Percentiles rank a stretch among this genome's conserved stretches.
These are phyloP conservation scores for cattle (Bos taurus) DNA, from an alignment of 2,113 vertebrate species.

Conservation along the genomic window ARS-UCD2.0 NC_037341.1:77981501-77982000, in stretches of 20 bases:
- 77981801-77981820: neutral
- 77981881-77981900: neutral
- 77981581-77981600: neutral
- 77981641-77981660: neutral
- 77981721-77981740: neutral
- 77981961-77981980: neutral
- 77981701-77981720: neutral
- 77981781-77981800: neutral
- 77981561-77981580: neutral
- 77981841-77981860: neutral
- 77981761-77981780: neutral
- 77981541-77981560: neutral
- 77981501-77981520: neutral
- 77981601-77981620: neutral
- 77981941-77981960: neutral
- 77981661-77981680: neutral
- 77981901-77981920: neutral
- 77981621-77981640: neutral
- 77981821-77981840: neutral
- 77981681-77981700: neutral
- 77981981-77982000: rapidly evolving
- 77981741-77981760: neutral
- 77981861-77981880: neutral
- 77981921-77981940: neutral
- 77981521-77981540: neutral